phyloP scores from a whole-genome alignment of 2,113 vertebrate genomes.

The Protobothrops flavoviridis region DNA sequence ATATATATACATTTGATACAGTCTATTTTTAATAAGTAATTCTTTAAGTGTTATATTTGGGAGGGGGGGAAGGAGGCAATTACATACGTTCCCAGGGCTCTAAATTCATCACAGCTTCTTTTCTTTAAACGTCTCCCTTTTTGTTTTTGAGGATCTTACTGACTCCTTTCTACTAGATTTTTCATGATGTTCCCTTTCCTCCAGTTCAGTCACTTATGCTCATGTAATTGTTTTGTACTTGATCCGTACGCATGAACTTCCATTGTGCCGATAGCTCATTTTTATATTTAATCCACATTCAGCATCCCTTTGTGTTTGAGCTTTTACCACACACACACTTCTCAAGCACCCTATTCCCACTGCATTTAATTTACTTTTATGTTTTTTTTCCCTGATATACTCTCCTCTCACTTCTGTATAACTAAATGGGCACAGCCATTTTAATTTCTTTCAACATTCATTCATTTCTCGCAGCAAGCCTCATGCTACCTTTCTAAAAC shows the following conservation, averaged over 20 bases:
- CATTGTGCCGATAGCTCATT: not conserved
- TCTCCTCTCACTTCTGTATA: not conserved
- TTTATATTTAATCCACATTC: not conserved
- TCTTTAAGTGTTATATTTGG: not conserved
- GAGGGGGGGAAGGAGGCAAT: rapidly evolving
- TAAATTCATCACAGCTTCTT: not conserved
- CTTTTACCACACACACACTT: not conserved
- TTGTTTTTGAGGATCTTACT: not conserved
- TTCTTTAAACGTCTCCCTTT: not conserved
- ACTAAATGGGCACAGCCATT: not conserved
- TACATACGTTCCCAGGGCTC: not conserved
- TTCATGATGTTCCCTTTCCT: not conserved
- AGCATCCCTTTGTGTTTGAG: not conserved
- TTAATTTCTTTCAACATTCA: not conserved
- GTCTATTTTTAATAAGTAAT: not conserved
- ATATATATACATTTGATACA: not conserved
- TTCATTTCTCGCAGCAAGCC: not conserved
- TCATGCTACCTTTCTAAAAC: not conserved
- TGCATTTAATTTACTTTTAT: not conserved
- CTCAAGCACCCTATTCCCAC: not conserved
- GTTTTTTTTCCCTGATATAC: not conserved
- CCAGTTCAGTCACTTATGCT: not conserved
- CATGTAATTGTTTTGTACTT: not conserved
- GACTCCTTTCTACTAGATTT: not conserved
- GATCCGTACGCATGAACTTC: not conserved